A percentile compares a stretch with the other conserved stretches of the same genome.
Evolutionary conservation across 2,113 vertebrate species (phyloP).

Genomic region (Hystrix cristata): DNA sequence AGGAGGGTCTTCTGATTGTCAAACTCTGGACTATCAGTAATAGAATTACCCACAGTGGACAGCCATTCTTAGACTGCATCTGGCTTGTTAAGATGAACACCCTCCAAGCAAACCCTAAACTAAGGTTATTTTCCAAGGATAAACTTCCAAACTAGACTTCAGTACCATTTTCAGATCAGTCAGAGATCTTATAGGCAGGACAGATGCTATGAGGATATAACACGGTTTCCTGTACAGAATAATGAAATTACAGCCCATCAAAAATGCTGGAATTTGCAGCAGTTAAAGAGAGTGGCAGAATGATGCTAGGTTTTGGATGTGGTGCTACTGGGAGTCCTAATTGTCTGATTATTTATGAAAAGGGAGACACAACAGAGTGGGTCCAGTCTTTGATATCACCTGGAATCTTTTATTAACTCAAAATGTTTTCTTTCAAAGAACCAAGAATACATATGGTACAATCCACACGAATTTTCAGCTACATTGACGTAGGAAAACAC

Average conservation of each 20-base stretch:
- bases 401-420: constrained; percentile 29
- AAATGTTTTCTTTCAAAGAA: constrained; percentile 29
- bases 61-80: background rate
- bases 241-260: background rate
- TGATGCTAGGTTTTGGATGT: background rate
- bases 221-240: background rate
- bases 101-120: constrained; percentile 27
- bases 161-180: background rate
- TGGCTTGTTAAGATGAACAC: background rate
- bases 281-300: background rate
- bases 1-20: background rate
- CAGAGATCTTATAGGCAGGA: background rate
- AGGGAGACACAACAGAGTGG: background rate
- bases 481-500: background rate
- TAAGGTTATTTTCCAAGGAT: background rate
- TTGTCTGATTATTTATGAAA: constrained; percentile 16
- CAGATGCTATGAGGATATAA: background rate
- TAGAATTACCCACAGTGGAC: background rate
- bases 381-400: background rate
- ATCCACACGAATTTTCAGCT: background rate
- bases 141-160: background rate
- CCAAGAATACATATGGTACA: background rate
- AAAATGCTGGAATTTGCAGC: background rate
- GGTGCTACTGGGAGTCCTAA: background rate
- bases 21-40: background rate